Evolutionary conservation across 2,888 invertebrate species (phyloP).

Genomic region (Chorisops tibialis): DNA sequence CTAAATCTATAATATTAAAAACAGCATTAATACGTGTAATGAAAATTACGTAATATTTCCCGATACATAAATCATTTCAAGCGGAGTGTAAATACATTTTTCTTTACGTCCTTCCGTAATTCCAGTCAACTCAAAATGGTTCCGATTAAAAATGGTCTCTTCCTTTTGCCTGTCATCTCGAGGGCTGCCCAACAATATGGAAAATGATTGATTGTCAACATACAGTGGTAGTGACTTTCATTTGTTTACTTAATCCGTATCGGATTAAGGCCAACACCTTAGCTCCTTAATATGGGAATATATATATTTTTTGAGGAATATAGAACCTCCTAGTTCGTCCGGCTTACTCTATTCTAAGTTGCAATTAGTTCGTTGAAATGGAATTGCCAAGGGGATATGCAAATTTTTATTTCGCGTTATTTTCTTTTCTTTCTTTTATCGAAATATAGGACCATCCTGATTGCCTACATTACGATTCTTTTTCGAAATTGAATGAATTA

Average conservation of each 20-base stretch:
- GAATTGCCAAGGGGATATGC: slow-evolving; percentile 19
- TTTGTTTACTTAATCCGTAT: slow-evolving; percentile 23
- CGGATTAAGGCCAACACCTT: slow-evolving; percentile 9
- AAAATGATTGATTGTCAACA: slow-evolving; percentile 20
- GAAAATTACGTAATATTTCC: too few species aligned
- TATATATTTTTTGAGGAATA: too few species aligned
- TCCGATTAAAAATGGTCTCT: slow-evolving; percentile 19
- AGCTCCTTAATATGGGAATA: too few species aligned
- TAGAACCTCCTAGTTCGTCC: too few species aligned
- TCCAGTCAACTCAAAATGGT: background rate
- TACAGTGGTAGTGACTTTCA: slow-evolving; percentile 25
- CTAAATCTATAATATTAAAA: too few species aligned
- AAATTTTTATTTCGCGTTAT: slow-evolving; percentile 8
- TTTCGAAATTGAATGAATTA: slow-evolving; percentile 33
- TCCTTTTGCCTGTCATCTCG: slow-evolving; percentile 2
- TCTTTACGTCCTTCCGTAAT: too few species aligned
- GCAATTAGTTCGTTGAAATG: too few species aligned
- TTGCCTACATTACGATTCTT: slow-evolving; percentile 17
- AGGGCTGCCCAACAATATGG: background rate
- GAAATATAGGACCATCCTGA: background rate
- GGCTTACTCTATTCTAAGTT: background rate
- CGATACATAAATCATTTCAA: too few species aligned
- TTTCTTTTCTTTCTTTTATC: background rate
- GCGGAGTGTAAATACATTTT: too few species aligned
- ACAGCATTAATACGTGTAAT: too few species aligned